Percentiles rank a stretch among this genome's conserved stretches.
Evolutionary conservation across 2,888 invertebrate species (phyloP).

Genomic region (Eupithecia subumbrata): DNA sequence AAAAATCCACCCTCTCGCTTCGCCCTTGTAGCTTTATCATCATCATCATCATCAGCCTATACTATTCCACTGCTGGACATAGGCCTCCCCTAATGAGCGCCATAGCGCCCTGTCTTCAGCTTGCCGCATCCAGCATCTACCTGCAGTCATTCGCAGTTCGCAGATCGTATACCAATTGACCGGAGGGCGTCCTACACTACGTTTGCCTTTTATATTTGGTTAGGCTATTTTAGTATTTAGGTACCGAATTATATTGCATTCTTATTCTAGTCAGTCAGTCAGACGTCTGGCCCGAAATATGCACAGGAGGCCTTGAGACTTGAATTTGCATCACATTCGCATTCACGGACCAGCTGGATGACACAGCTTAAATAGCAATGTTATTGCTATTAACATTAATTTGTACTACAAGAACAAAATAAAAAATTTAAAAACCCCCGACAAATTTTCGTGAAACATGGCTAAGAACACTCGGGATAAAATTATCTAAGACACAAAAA

Average conservation of each 20-base stretch:
- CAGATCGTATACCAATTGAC: not conserved
- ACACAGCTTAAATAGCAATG: no score
- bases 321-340: not conserved
- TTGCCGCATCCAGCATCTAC: not conserved
- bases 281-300: slow-evolving; percentile 47
- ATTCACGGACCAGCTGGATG: not conserved
- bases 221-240: not conserved
- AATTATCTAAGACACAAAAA: no score
- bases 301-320: slow-evolving; percentile 11
- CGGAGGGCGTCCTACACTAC: not conserved
- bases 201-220: not conserved
- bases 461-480: no score
- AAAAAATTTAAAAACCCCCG: no score
- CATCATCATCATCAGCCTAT: no score
- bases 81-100: not conserved
- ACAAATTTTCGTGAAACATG: no score
- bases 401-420: no score
- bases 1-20: no score
- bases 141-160: not conserved
- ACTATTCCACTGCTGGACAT: not conserved
- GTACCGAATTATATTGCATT: slow-evolving; percentile 15
- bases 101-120: not conserved
- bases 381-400: not conserved
- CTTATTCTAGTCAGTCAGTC: slow-evolving; percentile 41
- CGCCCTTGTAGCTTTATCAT: no score